Percentiles rank a stretch among this genome's conserved stretches.
Evolutionary conservation across 2,888 invertebrate species (phyloP).

Genomic region (Alentia gelatinosa): DNA sequence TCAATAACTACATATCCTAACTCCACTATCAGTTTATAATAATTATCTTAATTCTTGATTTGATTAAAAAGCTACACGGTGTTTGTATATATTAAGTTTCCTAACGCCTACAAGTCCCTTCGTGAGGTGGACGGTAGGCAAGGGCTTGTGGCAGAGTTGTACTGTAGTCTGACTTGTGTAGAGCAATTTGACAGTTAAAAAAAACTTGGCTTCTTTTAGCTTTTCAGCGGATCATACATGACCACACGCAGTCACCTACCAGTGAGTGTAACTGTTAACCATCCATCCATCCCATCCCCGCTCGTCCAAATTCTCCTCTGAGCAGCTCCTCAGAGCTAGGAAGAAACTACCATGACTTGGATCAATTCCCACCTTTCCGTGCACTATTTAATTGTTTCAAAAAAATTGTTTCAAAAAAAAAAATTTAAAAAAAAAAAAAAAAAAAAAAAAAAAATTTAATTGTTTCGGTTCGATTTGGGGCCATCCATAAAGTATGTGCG

Average conservation of each 20-base stretch:
- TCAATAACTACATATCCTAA: neutral
- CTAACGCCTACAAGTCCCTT: neutral
- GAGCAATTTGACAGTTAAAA: constrained; percentile 8
- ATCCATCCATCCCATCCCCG: neutral
- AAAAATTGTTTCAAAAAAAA: neutral
- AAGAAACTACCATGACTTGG: neutral
- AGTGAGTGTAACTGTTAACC: constrained; percentile 37
- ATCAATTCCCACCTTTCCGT: neutral
- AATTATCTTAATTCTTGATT: neutral
- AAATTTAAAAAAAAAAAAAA: neutral
- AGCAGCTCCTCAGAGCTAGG: neutral
- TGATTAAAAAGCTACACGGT: neutral
- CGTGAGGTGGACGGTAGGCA: constrained; percentile 24
- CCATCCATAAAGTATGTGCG: too few relatives aligned
- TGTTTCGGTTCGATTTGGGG: too few relatives aligned
- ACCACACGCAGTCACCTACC: constrained; percentile 24
- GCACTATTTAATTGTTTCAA: neutral
- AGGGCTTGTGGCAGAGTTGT: constrained; percentile 36
- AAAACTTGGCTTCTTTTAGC: constrained; percentile 26
- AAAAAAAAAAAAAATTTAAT: neutral
- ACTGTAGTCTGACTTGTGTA: neutral
- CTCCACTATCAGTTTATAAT: neutral
- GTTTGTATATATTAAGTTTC: neutral
- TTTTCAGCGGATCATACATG: constrained; percentile 33
- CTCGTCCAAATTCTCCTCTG: neutral